Percentiles rank a stretch among this genome's conserved stretches.
phyloP scores from a whole-genome alignment of 2,797 vertebrate genomes.

The Malacoraja senta region DNA sequence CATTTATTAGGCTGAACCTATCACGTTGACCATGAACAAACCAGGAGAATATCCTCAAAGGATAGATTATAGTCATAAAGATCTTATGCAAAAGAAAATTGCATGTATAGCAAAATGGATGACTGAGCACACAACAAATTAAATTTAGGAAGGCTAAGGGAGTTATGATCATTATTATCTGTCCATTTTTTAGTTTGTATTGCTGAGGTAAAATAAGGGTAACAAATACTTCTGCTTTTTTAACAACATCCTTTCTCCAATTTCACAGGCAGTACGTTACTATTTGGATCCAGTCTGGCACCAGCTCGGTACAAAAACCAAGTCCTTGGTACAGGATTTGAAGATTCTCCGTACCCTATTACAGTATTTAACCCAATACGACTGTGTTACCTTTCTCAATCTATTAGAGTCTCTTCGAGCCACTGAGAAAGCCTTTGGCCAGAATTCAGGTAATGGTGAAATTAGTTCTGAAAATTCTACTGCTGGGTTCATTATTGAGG shows the following conservation, averaged over 20 bases:
- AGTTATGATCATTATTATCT: background rate
- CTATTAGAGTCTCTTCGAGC: constrained; percentile 86
- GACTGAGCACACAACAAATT: background rate
- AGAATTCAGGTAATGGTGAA: constrained; percentile 75
- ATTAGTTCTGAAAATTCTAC: background rate
- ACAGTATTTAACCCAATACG: constrained; percentile 89
- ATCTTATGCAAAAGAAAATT: background rate
- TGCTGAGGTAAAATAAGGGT: no score
- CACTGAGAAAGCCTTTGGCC: constrained; percentile 87
- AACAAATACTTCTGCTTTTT: background rate
- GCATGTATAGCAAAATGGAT: background rate
- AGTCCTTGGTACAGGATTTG: constrained; percentile 86
- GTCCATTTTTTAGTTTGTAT: no score
- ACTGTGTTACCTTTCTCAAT: constrained; percentile 91
- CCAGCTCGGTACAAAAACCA: constrained; percentile 87
- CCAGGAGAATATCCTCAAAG: background rate
- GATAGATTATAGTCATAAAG: background rate
- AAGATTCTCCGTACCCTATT: constrained; percentile 82
- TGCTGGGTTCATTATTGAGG: background rate
- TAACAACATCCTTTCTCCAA: background rate
- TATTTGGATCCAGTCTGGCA: constrained; percentile 95
- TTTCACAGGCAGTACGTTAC: constrained; percentile 78
- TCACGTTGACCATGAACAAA: background rate
- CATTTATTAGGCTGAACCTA: background rate
- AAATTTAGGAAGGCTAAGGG: background rate